phyloP scores from a whole-genome alignment of 2,113 vertebrate genomes.

The Chrysochloris asiatica region DNA sequence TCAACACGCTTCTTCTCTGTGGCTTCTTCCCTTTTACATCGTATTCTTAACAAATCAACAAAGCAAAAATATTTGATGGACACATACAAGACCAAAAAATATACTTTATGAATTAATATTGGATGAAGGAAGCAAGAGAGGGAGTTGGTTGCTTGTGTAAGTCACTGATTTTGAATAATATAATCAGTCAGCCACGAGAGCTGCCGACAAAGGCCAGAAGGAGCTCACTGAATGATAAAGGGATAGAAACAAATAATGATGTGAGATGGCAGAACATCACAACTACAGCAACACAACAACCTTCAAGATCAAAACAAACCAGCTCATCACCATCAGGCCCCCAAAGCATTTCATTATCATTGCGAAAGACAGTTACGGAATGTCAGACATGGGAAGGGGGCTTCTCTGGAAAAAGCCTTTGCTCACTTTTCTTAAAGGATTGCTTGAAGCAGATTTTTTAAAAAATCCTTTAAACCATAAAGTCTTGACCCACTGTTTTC shows the following conservation, averaged over 20 bases:
- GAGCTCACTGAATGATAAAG: neutral
- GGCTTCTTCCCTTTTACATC: too few species aligned
- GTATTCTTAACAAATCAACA: too few species aligned
- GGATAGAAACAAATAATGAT: too few species aligned
- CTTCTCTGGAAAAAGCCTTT: slow-evolving; percentile 65
- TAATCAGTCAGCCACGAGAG: too few species aligned
- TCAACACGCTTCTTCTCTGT: too few species aligned
- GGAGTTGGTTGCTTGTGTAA: neutral
- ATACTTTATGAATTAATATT: neutral
- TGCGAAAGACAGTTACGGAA: slow-evolving; percentile 6
- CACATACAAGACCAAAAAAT: too few species aligned
- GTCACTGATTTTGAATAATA: neutral
- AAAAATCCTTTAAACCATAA: slow-evolving; percentile 47
- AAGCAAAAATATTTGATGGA: too few species aligned
- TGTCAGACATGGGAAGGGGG: slow-evolving; percentile 31
- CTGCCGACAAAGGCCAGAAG: neutral
- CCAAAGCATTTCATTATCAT: neutral
- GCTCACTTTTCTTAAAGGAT: slow-evolving; percentile 44
- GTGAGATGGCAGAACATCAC: too few species aligned
- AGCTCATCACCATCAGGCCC: neutral
- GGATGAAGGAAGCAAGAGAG: slow-evolving; percentile 28
- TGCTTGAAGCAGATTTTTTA: neutral
- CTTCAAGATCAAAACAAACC: neutral
- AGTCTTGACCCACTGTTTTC: neutral
- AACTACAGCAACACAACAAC: neutral